These are phyloP conservation scores for Drosophila helvetica DNA, from an alignment of 2,888 invertebrate genomes.

Conservation along the genomic window DNA sequence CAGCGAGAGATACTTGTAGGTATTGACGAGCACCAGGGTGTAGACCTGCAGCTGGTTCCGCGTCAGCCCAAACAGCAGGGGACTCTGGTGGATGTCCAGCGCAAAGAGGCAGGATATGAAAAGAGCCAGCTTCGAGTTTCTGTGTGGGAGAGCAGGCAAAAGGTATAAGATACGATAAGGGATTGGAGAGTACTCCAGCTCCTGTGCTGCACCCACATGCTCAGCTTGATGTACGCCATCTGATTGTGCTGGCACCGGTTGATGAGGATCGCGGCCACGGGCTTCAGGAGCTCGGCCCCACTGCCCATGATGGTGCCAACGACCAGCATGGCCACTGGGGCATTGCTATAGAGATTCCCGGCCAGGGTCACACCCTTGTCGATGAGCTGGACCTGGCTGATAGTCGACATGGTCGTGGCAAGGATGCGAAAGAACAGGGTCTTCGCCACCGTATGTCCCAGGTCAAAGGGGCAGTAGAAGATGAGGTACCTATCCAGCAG, in stretches of 20 bases:
- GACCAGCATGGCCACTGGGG: conserved; percentile 59
- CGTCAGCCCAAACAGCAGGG: conserved; percentile 31
- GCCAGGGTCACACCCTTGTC: conserved; percentile 57
- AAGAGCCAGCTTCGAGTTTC: conserved; percentile 65
- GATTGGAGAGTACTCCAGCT: not conserved
- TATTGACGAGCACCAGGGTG: conserved; percentile 41
- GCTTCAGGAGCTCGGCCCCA: conserved; percentile 66
- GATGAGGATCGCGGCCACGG: conserved; percentile 56
- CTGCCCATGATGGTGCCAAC: conserved; percentile 67
- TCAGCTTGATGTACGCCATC: conserved; percentile 59
- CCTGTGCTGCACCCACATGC: conserved; percentile 51
- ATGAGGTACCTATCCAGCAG: conserved; percentile 49
- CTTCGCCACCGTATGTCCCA: conserved; percentile 34
- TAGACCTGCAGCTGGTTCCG: conserved; percentile 43
- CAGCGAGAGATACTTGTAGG: conserved; percentile 49
- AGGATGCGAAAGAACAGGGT: conserved; percentile 50
- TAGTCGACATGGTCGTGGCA: conserved; percentile 46
- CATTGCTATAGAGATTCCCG: conserved; percentile 44
- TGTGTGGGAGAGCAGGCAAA: conserved; percentile 4
- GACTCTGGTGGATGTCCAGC: conserved; percentile 41
- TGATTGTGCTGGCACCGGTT: conserved; percentile 60
- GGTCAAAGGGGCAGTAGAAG: conserved; percentile 63
- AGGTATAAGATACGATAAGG: too few relatives aligned
- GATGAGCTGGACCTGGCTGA: conserved; percentile 62
- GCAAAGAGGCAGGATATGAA: conserved; percentile 45